Conservation (phyloP, 1,140 invertebrate genomes). For the Holcopasites calliopsidis region DNA sequence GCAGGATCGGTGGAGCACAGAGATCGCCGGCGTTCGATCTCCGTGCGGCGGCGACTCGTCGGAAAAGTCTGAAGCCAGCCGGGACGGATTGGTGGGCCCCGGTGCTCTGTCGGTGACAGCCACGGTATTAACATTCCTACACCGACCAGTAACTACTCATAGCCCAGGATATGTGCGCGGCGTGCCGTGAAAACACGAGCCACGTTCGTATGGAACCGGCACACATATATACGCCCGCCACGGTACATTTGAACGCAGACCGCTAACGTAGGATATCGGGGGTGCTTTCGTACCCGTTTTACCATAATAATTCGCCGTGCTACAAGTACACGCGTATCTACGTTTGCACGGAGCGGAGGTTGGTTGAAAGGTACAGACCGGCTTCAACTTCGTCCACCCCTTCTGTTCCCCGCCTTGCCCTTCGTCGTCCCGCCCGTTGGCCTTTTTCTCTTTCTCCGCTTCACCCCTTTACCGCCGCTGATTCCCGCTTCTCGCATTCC, state of each 20-base stretch:
- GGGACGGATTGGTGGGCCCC: conserved; percentile 51
- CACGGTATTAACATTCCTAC: conserved; percentile 70
- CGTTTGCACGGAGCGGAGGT: conserved; percentile 57
- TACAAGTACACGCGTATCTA: conserved; percentile 57
- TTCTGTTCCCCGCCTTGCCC: neutral
- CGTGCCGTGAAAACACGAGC: conserved; percentile 50
- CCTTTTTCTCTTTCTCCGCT: conserved; percentile 31
- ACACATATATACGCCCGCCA: neutral
- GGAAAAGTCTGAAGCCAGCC: conserved; percentile 55
- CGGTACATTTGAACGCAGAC: conserved; percentile 50
- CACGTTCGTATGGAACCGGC: conserved; percentile 1
- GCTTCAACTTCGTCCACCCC: conserved; percentile 55
- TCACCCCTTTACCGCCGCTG: neutral
- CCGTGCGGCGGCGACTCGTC: conserved; percentile 7
- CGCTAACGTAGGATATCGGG: conserved; percentile 56
- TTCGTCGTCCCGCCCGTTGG: neutral
- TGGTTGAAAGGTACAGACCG: conserved; percentile 60
- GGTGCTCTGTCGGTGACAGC: conserved; percentile 67
- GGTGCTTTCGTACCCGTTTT: conserved; percentile 65
- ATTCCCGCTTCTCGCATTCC: conserved; percentile 46
- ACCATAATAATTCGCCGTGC: conserved; percentile 62
- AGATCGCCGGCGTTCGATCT: conserved; percentile 31
- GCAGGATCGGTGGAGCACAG: neutral
- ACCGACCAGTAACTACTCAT: conserved; percentile 63
- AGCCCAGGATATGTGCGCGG: conserved; percentile 40